Percentiles rank a stretch among this genome's conserved stretches.
Evolutionary conservation across 2,113 vertebrate species (phyloP).

Genomic region (Actenoides lindsayi): DNA sequence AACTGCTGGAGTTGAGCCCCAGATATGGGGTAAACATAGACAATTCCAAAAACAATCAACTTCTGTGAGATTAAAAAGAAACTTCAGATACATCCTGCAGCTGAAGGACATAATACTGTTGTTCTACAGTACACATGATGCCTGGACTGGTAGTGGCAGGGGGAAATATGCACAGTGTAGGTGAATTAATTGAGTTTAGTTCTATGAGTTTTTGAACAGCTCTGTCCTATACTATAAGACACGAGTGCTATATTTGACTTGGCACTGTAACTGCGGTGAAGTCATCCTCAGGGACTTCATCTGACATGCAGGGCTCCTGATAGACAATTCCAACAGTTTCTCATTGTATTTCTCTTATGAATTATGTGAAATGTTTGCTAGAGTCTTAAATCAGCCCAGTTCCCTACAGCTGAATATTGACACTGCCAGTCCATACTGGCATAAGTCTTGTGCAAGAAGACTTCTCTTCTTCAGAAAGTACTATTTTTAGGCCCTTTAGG

Average conservation of each 20-base stretch:
- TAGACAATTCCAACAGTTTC: neutral
- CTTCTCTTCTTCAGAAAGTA: neutral
- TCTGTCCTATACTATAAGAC: neutral
- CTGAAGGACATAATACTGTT: neutral
- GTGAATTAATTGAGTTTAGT: neutral
- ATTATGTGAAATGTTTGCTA: conserved; percentile 11
- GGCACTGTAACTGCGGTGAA: neutral
- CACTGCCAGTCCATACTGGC: neutral
- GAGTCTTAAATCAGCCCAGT: neutral
- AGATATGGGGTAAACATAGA: too few species aligned
- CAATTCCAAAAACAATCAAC: neutral
- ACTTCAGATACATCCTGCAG: neutral
- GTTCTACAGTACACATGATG: neutral
- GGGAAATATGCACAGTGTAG: neutral
- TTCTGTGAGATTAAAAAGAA: neutral
- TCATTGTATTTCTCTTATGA: conserved; percentile 7
- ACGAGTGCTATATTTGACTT: neutral
- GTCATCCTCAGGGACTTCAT: neutral
- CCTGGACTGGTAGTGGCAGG: neutral
- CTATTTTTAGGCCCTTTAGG: neutral
- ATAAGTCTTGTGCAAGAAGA: neutral
- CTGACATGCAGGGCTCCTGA: neutral
- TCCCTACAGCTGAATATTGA: neutral
- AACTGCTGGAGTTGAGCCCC: too few species aligned
- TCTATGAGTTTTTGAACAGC: neutral